A percentile compares a stretch with the other conserved stretches of the same genome.
Evolutionary conservation across 53 echinoderm and acorn worm genomes (phyloP).

Genomic region (Echinometra lucunter): DNA sequence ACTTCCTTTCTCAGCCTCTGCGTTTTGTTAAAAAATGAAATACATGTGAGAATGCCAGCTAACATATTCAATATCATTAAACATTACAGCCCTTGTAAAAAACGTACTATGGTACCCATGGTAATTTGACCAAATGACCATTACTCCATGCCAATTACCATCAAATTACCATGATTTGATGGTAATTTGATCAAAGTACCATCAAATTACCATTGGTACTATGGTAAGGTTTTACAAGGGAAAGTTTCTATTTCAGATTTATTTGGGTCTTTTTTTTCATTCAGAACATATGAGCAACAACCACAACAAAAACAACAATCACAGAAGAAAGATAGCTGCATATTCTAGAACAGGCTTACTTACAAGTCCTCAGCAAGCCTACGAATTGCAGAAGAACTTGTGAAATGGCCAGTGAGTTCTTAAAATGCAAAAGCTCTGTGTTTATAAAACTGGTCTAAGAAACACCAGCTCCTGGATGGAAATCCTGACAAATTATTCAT

Average conservation of each 20-base stretch:
- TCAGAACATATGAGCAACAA: neutral
- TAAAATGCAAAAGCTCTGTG: no score
- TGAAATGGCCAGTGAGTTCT: no score
- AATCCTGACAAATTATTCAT: no score
- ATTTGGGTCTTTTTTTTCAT: neutral
- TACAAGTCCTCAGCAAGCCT: neutral
- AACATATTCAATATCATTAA: neutral
- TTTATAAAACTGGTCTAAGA: no score
- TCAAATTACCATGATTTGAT: no score
- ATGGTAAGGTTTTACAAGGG: no score
- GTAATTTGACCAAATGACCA: no score
- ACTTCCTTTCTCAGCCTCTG: conserved; percentile 99
- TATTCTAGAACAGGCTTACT: neutral
- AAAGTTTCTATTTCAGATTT: neutral
- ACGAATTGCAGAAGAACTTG: neutral
- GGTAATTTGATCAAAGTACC: no score
- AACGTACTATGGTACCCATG: no score
- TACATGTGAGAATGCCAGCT: neutral
- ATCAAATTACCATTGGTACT: no score
- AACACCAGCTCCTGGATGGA: no score
- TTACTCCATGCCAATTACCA: no score
- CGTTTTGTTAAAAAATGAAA: neutral
- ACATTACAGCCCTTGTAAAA: neutral
- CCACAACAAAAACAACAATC: neutral
- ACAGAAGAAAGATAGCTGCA: neutral